Conservation (phyloP, 2,113 vertebrate genomes). For the Acinonyx jubatus region DNA sequence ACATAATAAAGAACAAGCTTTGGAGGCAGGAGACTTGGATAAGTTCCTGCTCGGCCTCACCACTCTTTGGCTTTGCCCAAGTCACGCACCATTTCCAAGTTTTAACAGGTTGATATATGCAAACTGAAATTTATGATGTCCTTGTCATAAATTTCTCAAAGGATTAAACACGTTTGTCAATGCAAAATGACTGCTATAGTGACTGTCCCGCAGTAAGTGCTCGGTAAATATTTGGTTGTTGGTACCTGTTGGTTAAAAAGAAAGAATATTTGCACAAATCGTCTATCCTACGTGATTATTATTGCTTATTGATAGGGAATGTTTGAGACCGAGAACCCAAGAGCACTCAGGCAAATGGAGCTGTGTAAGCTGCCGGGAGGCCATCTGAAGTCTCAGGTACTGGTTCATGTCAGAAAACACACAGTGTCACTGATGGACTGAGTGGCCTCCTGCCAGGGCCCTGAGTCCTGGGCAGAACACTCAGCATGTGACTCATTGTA, state of each 20-base stretch:
- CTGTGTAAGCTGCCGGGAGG: background rate
- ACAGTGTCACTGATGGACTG: background rate
- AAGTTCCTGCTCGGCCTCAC: background rate
- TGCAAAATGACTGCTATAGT: background rate
- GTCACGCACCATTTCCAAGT: background rate
- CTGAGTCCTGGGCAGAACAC: slow-evolving; percentile 1
- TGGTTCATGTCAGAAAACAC: background rate
- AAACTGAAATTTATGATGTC: background rate
- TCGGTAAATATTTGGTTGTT: background rate
- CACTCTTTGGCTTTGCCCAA: background rate
- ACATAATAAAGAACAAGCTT: background rate
- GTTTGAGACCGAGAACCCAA: background rate
- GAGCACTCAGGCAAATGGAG: background rate
- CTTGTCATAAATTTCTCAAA: background rate
- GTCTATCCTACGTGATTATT: background rate
- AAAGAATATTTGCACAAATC: background rate
- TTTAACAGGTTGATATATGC: background rate
- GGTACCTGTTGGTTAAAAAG: background rate
- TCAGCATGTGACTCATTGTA: slow-evolving; percentile 43
- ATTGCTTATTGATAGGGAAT: background rate
- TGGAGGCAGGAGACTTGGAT: background rate
- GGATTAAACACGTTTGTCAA: background rate
- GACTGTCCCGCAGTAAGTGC: background rate
- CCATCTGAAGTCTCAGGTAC: background rate
- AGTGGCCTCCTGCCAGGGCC: background rate